A percentile compares a stretch with the other conserved stretches of the same genome.
Evolutionary conservation across 2,797 vertebrate species (phyloP).

Genomic region (Aratinga solstitialis): DNA sequence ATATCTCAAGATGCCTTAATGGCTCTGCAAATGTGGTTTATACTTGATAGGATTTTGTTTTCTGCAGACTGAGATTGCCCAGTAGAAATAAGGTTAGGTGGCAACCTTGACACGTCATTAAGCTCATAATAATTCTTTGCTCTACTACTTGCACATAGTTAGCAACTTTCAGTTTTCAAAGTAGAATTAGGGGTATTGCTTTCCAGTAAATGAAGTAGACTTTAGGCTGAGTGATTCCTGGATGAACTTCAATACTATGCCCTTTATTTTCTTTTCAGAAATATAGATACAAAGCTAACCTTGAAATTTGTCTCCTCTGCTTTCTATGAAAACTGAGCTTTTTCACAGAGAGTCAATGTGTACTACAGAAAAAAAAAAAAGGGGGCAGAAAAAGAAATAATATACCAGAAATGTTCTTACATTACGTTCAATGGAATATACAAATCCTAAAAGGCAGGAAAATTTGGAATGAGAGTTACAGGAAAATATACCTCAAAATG

Average conservation of each 20-base stretch:
- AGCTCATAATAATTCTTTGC: background rate
- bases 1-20: background rate
- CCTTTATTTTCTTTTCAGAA: background rate
- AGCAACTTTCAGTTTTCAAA: background rate
- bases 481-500: constrained; percentile 27
- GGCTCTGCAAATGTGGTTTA: background rate
- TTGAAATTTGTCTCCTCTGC: background rate
- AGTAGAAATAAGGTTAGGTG: background rate
- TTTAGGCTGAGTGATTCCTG: background rate
- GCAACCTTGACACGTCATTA: background rate
- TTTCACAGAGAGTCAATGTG: background rate
- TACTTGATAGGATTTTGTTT: background rate
- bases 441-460: background rate
- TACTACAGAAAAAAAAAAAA: background rate
- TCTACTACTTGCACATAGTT: background rate
- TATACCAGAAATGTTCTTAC: background rate
- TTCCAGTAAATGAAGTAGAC: background rate
- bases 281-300: background rate
- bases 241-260: background rate
- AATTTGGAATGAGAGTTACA: background rate
- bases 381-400: background rate
- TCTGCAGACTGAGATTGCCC: background rate
- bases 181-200: background rate
- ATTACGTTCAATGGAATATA: background rate
- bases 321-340: background rate